phyloP scores from a whole-genome alignment of 2,797 vertebrate genomes.

The Muscicapa striata region DNA sequence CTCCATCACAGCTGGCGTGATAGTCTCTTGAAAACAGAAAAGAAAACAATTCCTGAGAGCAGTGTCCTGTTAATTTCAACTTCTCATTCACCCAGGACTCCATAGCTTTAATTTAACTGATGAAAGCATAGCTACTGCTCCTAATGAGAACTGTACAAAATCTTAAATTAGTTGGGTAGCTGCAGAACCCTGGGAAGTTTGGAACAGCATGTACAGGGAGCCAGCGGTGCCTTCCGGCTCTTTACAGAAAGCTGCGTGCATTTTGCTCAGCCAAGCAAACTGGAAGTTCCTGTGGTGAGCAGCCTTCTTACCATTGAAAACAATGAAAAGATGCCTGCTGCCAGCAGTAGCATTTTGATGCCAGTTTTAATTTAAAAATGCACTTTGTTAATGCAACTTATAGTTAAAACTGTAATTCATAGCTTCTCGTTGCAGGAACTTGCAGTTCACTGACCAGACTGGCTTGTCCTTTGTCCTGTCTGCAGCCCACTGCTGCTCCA shows the following conservation, averaged over 20 bases:
- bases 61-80: neutral
- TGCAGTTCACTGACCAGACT: neutral
- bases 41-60: neutral
- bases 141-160: constrained; percentile 38
- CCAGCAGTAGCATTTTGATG: constrained; percentile 21
- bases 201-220: constrained; percentile 40
- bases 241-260: constrained; percentile 24
- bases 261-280: constrained; percentile 52
- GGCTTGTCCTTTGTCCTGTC: neutral
- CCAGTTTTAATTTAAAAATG: constrained; percentile 50
- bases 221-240: constrained; percentile 56
- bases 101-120: neutral
- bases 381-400: neutral
- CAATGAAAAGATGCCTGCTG: constrained; percentile 42
- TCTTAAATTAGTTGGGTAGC: constrained; percentile 1
- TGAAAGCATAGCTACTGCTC: neutral
- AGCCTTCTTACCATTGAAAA: constrained; percentile 32
- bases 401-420: constrained; percentile 2
- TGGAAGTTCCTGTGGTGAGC: constrained; percentile 56
- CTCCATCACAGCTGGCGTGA: neutral
- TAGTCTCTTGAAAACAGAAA: neutral
- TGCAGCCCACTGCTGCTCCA: neutral
- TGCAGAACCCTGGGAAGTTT: constrained; percentile 36
- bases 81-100: neutral
- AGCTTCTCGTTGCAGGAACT: neutral